Percentiles rank a stretch among this genome's conserved stretches.
Evolutionary conservation across 2,888 invertebrate species (phyloP).

Genomic region (Meghimatium bilineatum): DNA sequence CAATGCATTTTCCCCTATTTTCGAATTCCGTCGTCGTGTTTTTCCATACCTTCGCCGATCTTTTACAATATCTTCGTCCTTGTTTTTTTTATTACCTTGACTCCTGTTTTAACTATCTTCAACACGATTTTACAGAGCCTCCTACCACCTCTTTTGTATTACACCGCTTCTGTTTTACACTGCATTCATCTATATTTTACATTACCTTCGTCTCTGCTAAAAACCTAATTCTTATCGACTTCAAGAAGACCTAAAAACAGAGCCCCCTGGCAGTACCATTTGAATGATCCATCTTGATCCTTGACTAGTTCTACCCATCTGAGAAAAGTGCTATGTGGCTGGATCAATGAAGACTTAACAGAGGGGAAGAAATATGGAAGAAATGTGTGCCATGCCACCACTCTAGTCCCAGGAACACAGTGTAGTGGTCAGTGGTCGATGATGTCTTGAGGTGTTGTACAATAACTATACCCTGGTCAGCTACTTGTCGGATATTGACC

Average conservation of each 20-base stretch:
- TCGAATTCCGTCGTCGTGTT: too few relatives aligned
- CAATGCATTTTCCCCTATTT: too few relatives aligned
- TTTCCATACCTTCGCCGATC: too few relatives aligned
- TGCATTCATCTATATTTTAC: too few relatives aligned
- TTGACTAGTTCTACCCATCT: background rate
- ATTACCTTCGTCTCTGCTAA: too few relatives aligned
- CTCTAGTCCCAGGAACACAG: background rate
- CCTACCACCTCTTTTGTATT: too few relatives aligned
- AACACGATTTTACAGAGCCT: too few relatives aligned
- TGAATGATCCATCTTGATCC: constrained; percentile 4
- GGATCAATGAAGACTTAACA: constrained; percentile 17
- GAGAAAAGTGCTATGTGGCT: constrained; percentile 5
- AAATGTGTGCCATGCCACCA: background rate
- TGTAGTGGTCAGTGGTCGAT: background rate
- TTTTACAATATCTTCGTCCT: too few relatives aligned
- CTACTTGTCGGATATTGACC: background rate
- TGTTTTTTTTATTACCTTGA: too few relatives aligned
- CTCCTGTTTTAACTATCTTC: too few relatives aligned
- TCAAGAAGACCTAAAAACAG: background rate
- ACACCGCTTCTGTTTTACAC: too few relatives aligned
- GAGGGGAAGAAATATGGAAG: background rate
- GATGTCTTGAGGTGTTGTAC: background rate
- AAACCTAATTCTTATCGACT: background rate
- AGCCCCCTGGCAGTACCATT: background rate
- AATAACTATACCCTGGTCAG: background rate